Conservation (phyloP, 2,797 vertebrate genomes). For the Rhabdomys pumilio region DNA sequence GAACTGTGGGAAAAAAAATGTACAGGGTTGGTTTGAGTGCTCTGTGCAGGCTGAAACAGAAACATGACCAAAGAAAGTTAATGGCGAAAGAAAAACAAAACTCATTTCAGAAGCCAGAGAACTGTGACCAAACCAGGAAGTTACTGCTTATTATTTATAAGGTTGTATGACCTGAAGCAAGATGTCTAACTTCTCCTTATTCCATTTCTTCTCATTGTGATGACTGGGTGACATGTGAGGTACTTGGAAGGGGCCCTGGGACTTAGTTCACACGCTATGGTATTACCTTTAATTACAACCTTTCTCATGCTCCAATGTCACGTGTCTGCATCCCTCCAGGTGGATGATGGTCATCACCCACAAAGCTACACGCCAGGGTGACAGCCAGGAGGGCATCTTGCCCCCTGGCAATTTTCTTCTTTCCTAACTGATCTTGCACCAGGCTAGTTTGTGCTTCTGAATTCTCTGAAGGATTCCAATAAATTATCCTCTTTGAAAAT, state of each 20-base stretch:
- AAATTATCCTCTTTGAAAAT: background rate
- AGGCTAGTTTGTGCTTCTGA: background rate
- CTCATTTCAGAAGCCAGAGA: background rate
- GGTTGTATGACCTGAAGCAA: background rate
- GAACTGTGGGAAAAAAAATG: background rate
- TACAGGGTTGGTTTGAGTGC: rapidly evolving
- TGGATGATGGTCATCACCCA: rapidly evolving
- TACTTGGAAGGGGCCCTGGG: background rate
- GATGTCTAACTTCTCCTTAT: background rate
- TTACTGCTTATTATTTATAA: background rate
- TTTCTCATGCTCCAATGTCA: background rate
- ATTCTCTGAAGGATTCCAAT: background rate
- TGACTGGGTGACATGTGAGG: background rate
- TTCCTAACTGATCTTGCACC: background rate
- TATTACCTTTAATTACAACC: background rate
- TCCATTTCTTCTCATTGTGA: background rate
- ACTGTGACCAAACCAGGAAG: background rate
- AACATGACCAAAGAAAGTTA: background rate
- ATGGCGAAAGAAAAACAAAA: background rate
- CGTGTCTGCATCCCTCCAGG: background rate
- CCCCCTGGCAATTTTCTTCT: background rate
- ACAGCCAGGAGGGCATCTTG: background rate
- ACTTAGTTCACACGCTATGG: background rate
- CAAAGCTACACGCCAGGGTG: background rate
- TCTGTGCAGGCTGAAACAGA: background rate